Evolutionary conservation across 2,113 vertebrate species (phyloP).

Genomic region (Pica pica): DNA sequence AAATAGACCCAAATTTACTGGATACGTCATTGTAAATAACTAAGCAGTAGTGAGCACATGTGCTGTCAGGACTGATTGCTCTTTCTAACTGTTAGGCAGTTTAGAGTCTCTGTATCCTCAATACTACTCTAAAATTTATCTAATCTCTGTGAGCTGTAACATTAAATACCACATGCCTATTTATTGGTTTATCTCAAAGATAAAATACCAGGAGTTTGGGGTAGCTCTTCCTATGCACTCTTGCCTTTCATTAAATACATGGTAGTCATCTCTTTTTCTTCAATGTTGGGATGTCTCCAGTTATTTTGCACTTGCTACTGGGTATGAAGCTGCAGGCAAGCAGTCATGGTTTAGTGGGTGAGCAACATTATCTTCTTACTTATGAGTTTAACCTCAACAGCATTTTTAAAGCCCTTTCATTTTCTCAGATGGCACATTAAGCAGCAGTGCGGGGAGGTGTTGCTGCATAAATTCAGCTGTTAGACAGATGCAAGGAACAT

Average conservation of each 20-base stretch:
- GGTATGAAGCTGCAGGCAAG: neutral
- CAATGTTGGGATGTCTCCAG: neutral
- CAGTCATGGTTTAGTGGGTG: neutral
- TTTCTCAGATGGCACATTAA: neutral
- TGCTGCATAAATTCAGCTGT: neutral
- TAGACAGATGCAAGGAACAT: neutral
- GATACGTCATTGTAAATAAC: neutral
- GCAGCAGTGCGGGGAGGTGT: neutral
- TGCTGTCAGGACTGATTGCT: neutral
- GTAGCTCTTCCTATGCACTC: neutral
- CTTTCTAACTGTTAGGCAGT: neutral
- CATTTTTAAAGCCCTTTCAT: neutral
- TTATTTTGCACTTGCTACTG: neutral
- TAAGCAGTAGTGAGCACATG: neutral
- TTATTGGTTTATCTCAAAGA: neutral
- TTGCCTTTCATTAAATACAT: neutral
- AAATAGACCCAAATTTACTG: neutral
- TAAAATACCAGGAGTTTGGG: neutral
- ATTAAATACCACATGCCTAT: neutral
- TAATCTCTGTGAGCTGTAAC: neutral
- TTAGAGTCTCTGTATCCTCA: neutral
- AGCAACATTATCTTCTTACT: neutral
- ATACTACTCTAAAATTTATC: neutral
- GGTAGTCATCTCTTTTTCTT: neutral
- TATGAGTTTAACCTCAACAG: neutral